Base-by-base conservation (phyloP, 2,888 invertebrate genomes). In the Ariolimax columbianus region DNA sequence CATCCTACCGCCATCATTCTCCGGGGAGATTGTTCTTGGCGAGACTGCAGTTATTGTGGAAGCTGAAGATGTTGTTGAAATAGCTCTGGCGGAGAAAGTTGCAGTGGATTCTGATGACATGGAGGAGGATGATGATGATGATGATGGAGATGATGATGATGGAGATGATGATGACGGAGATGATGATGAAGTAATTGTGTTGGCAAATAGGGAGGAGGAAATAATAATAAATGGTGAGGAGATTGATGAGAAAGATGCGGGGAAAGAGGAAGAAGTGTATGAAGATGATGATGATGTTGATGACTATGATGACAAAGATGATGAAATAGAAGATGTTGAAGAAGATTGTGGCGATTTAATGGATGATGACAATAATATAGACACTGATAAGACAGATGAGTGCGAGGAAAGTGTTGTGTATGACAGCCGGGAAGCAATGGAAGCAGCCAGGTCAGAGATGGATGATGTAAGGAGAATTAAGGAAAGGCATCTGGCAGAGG, bases 141-240 rank as follows among this genome's bases (percentile, higher is more conserved):
- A 77, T n/a, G 78, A 77, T 38, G 82, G 73, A 23, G 84, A n/a
- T n/a, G 77, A 75, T 19, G 77, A 75, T 26, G 87, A 79, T 63
- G 73, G 72, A 40, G 68, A 23, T 63, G 79, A 77, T n/a, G 78
- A 77, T 38, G 82, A 77, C 81, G 11, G 73, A 73, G 33, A 47
- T 11, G 77, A 73, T 26, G 87, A 78, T 63, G 82, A 87, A 6
- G 47, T 38, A 33, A 72, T 36, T 66, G 77, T 77, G n/a, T 70
- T 68, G 47, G 51, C 38, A 11, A 51, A 17, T 43, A 81, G 30
- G 30, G 72, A 51, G 11, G 82, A 75, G 7, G 68, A 51, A 23
- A 9, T 51, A 6, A 70, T 66, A 0, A 73, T 73, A 66, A 30
- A 30, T 68, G 77, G 73, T 72, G 86, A n/a, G 47, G 84, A 59